These are phyloP conservation scores for Leptarthrus brevirostris DNA, from an alignment of 2,888 invertebrate genomes.

Conservation along the genomic window DNA sequence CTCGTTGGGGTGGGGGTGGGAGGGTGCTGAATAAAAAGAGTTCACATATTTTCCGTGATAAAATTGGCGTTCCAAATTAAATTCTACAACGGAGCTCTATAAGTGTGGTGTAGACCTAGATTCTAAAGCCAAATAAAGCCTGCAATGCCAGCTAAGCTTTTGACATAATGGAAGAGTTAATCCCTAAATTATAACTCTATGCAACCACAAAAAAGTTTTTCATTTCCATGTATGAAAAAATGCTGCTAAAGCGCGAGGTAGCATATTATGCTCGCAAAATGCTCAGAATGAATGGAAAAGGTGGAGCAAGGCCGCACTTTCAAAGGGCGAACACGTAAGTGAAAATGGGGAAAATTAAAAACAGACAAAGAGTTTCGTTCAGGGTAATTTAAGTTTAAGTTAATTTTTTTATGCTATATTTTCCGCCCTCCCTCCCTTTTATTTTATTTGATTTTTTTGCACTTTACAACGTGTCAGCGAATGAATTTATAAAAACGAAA, in stretches of 20 bases:
- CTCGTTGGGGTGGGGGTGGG: too few relatives aligned
- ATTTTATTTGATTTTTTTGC: background rate
- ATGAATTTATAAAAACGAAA: background rate
- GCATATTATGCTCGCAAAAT: background rate
- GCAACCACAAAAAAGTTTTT: background rate
- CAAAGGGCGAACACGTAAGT: background rate
- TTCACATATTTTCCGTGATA: too few relatives aligned
- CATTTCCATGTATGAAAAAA: background rate
- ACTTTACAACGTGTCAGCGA: background rate
- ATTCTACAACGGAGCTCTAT: background rate
- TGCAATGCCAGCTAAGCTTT: background rate
- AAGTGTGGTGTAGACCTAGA: background rate
- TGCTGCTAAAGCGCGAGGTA: background rate
- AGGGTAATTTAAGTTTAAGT: background rate
- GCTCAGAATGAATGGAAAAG: background rate
- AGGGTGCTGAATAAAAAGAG: too few relatives aligned
- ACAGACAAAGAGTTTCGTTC: background rate
- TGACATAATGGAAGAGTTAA: slow-evolving; percentile 3
- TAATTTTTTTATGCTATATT: background rate
- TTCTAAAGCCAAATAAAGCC: background rate
- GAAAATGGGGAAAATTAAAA: background rate
- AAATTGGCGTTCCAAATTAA: background rate
- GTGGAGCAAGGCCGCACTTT: background rate
- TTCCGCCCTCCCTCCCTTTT: too few relatives aligned
- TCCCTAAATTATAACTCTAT: slow-evolving; percentile 3